Base-by-base conservation (phyloP, 1,140 invertebrate species). In the Drosophila persimilis region DNA sequence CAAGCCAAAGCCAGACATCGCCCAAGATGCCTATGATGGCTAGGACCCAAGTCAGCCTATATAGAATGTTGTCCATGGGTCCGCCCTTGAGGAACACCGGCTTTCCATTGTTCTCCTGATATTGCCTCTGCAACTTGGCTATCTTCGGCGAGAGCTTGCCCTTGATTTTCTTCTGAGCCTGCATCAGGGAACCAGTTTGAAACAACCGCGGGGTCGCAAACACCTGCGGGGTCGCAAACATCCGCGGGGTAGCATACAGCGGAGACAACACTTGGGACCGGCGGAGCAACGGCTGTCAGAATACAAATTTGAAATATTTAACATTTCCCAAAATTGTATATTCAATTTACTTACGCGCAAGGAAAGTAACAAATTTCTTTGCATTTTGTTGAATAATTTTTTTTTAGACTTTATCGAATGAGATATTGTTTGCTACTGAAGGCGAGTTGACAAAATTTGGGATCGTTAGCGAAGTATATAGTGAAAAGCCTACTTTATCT, bases 31-130 rank as follows among this genome's bases (percentile, higher is more conserved):
- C 94, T 48, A 92, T 6, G 6, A 76, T 57, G 66, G 92, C 91
- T 0, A 92, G 22, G 8, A 80, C 65, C 17, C 93, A 26, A 7
- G 93, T 94, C 2, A 92, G 26, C 3, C 77, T 85, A 66, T 93
- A 94, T 0, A 95, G 58, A 6, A 94, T 66, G 65, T 92, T 93
- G 77, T 95, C 94, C n/a, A 77, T 71, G 2, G 88, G 41, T 3
- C 94, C 94, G 20, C 92, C 91, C 88, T 95, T 95, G 24, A 95
- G 79, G 77, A 93, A 94, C n/a, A 94, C 88, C 2, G 94, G 94
- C 50, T 92, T 80, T 13, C 92, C 94, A 89, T 95, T 93, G 11
- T 89, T 72, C 63, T 84, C 80, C 73, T 92, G 86, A 84, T 92
- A 93, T 59, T 92, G 90, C 9, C 91, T 90, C 65, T 93, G 92